Evolutionary conservation across 2,888 invertebrate species (phyloP).

Genomic region (Nephrotoma flavescens): DNA sequence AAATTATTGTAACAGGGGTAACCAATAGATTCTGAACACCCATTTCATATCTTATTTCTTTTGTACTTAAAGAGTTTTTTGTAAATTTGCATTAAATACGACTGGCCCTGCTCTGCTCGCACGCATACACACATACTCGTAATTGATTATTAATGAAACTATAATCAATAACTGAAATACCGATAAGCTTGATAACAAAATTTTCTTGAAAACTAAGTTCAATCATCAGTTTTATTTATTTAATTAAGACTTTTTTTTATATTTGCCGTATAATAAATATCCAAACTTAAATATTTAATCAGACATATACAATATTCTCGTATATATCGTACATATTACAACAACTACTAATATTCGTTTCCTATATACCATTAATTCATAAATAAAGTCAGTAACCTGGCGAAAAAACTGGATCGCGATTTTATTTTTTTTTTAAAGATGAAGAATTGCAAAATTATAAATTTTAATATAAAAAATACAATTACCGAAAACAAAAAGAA

Average conservation of each 20-base stretch:
- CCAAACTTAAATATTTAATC: neutral
- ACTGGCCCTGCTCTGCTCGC: no score
- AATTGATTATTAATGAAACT: no score
- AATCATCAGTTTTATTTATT: neutral
- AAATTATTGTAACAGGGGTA: no score
- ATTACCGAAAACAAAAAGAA: neutral
- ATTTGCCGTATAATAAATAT: neutral
- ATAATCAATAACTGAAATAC: neutral
- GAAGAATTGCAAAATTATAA: neutral
- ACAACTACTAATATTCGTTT: neutral
- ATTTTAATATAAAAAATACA: neutral
- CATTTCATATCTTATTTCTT: no score
- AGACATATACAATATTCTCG: neutral
- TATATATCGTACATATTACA: neutral
- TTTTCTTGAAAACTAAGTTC: neutral
- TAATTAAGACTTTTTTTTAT: neutral
- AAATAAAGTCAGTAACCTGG: neutral
- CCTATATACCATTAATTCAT: neutral
- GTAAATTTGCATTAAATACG: no score
- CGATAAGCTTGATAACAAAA: neutral
- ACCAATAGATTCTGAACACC: no score
- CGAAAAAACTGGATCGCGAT: neutral
- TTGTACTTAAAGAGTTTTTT: no score
- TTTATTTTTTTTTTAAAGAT: neutral
- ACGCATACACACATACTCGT: no score